Conservation (phyloP, 2,113 vertebrate genomes). For the Motacilla alba region DNA sequence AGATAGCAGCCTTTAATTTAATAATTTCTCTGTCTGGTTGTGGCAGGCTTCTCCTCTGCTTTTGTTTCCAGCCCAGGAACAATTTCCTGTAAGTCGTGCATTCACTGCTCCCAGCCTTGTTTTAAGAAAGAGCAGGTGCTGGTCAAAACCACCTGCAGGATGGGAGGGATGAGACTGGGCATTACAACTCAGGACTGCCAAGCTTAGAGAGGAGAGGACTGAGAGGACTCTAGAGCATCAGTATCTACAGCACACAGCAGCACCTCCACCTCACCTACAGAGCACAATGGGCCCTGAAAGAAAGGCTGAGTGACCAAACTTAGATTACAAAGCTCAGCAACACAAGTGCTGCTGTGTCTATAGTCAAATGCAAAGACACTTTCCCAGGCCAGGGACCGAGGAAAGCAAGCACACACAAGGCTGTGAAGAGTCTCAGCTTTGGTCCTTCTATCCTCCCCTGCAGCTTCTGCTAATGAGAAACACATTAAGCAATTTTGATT, state of each 20-base stretch:
- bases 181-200: background rate
- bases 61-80: background rate
- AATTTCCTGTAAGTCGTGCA: background rate
- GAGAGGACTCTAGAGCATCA: background rate
- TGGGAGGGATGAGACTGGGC: background rate
- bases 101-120: background rate
- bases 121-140: background rate
- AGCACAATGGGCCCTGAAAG: background rate
- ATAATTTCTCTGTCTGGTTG: background rate
- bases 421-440: background rate
- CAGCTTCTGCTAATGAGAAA: background rate
- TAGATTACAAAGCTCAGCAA: conserved; percentile 74
- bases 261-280: background rate
- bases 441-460: background rate
- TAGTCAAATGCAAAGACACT: conserved; percentile 70
- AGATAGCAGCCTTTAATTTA: background rate
- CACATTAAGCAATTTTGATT: background rate
- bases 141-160: background rate
- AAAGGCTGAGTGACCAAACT: conserved; percentile 15
- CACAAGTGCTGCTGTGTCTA: conserved; percentile 61
- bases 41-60: background rate
- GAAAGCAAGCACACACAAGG: background rate
- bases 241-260: background rate
- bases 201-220: background rate
- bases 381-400: conserved; percentile 46